Evolutionary conservation across 1,140 invertebrate species (phyloP), one percentile per base, ranked within the genome.

Genomic region (Neodiprion pinetum): DNA sequence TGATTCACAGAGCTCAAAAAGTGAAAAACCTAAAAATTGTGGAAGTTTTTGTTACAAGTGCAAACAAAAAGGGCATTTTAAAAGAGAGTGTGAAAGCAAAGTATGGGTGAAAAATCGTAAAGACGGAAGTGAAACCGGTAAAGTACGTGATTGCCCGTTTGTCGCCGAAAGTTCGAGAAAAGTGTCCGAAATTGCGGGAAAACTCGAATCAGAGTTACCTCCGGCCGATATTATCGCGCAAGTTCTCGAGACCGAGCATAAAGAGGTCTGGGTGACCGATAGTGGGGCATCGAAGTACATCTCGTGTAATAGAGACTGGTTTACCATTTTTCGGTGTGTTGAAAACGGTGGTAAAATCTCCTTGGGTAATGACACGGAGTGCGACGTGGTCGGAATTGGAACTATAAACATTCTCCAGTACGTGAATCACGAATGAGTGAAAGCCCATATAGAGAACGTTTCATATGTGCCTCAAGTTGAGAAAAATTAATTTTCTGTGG

Each of bases 401-500:
- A 70, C 48, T 11, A 48, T 76, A 28, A 28, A n/a, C 3, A 66
- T 76, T 69, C 23, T 69, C 11, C 23, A 40, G 23, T 17, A 21
- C 11, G 68, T 69, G 48, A 73, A 69, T 9, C 48, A 70, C 53
- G 47, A 50, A 70, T 76, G 67, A 50, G 40, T 9, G 17, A 23
- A 23, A 65, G 17, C 47, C 9, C 40, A 11, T 23, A 67, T 76
- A 23, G 69, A 28, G 23, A 69, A 74, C 67, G 72, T 76, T 28
- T 68, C 65, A 66, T 76, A 74, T 70, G 72, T 74, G 17, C 70
- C 75, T 53, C 61, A 61, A 11, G 53, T 61, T 11, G n/a, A n/a
- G 53, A 61, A 74, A 67, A 76, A 79, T 69, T 71, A 77, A 53
- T 76, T 79, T 69, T 79, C 78, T 74, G 72, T 73, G n/a, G 76